These are phyloP conservation scores for Sphenodon punctatus DNA, from an alignment of 2,797 vertebrate species.

Conservation along the genomic window DNA sequence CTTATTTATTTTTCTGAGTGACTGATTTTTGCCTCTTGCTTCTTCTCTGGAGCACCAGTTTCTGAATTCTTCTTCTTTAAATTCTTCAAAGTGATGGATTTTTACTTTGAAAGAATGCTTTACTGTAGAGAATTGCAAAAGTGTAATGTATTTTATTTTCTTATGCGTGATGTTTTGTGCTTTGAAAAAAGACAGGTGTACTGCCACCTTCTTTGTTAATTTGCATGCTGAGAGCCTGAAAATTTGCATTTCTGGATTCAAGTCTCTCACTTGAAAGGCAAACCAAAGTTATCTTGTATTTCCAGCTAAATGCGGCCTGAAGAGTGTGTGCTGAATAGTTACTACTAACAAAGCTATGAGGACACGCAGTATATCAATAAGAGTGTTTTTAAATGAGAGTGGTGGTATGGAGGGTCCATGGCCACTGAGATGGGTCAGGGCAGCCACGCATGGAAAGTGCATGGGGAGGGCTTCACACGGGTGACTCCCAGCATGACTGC, in stretches of 20 bases:
- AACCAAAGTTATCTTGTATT: background rate
- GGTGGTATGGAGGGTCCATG: too few relatives aligned
- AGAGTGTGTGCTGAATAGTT: background rate
- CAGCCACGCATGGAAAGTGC: too few relatives aligned
- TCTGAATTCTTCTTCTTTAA: constrained; percentile 49
- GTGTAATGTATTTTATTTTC: constrained; percentile 1
- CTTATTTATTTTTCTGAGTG: constrained; percentile 58
- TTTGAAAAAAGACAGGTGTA: constrained; percentile 43
- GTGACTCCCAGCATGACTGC: too few relatives aligned
- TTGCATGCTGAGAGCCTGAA: constrained; percentile 11
- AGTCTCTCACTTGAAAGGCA: constrained; percentile 1
- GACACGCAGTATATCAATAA: background rate
- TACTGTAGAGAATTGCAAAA: constrained; percentile 18
- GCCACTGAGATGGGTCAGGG: too few relatives aligned
- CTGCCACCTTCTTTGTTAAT: constrained; percentile 3
- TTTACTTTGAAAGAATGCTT: constrained; percentile 53
- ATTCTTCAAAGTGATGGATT: constrained; percentile 64
- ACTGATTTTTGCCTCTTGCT: constrained; percentile 34
- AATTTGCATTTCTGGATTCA: constrained; percentile 41
- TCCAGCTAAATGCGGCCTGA: constrained; percentile 33
- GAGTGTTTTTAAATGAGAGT: too few relatives aligned
- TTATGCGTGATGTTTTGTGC: constrained; percentile 11
- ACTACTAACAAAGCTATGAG: background rate
- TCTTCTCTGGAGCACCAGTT: constrained; percentile 17
- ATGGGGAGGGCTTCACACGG: too few relatives aligned